Conservation (phyloP, 2,888 invertebrate species). For the Encarsia formosa region DNA sequence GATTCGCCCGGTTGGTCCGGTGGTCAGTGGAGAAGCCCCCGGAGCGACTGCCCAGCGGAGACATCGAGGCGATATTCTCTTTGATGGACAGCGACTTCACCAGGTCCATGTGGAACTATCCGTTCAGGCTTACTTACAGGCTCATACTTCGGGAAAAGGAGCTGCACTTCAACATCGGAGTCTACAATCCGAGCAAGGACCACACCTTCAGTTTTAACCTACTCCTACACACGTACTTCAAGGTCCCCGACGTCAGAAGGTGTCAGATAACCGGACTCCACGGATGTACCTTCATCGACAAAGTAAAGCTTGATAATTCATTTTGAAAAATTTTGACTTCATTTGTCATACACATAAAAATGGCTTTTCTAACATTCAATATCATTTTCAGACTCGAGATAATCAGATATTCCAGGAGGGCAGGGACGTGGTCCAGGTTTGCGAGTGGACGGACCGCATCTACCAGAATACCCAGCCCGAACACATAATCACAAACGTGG, state of each 20-base stretch:
- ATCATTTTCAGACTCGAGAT: conserved; percentile 66
- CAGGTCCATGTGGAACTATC: conserved; percentile 90
- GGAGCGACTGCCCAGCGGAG: conserved; percentile 82
- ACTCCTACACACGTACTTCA: conserved; percentile 91
- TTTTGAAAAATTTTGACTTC: background rate
- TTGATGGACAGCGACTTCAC: conserved; percentile 91
- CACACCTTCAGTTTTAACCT: conserved; percentile 87
- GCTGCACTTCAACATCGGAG: conserved; percentile 87
- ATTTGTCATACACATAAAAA: no score
- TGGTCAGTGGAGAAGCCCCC: conserved; percentile 90
- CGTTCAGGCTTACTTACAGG: conserved; percentile 90
- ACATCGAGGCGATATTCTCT: conserved; percentile 87
- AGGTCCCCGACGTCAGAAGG: conserved; percentile 88
- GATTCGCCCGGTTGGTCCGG: conserved; percentile 88
- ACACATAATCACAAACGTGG: conserved; percentile 89
- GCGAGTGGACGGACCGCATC: conserved; percentile 90
- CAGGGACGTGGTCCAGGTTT: conserved; percentile 82
- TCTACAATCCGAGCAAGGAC: conserved; percentile 91
- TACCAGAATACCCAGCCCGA: conserved; percentile 91
- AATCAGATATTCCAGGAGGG: conserved; percentile 84
- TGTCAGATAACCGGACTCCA: conserved; percentile 90
- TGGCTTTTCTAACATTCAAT: no score
- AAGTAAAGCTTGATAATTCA: conserved; percentile 54
- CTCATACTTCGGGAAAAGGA: conserved; percentile 87
- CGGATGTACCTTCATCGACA: conserved; percentile 85